Base-by-base conservation (phyloP, 1,140 invertebrate genomes). In the Tenebrio molitor region DNA sequence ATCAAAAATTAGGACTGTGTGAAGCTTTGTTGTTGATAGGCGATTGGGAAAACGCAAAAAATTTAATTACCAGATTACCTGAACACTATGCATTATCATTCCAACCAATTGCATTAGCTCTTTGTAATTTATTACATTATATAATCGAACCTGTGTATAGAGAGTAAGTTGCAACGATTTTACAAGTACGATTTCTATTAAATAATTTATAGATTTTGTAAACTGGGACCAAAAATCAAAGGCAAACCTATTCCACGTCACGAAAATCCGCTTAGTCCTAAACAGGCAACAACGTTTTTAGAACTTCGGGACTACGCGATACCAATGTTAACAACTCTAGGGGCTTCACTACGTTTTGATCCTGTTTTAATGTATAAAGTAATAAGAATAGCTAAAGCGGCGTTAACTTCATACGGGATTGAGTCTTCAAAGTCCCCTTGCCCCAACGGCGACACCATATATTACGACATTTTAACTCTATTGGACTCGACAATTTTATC, bases 1-100 rank as follows among this genome's bases (percentile, higher is more conserved):
- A 99, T 86, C 97, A 99, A 84, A 99, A 99, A 83, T 90, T 99
- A 77, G 93, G 95, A 34, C 84, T 99, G 2, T 93, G 94, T 81
- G 93, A 97, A 82, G 95, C 95, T 0, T 82, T 99, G 2, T 81
- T 99, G 2, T 88, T 91, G 76, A 89, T 98, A 73, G 97, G 95
- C 14, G 94, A 95, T 76, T 99, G 97, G 97, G 88, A 91, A 7
- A 92, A 93, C 79, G 95, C 94, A 5, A 86, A 91, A 65, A 86
- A 87, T 53, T 85, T 99, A 33, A 91, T 96, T 15, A 90, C 90
- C 68, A 87, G 90, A 64, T 86, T 98, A 67, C 97, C 97, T 1
- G 91, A 95, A 42, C 90, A 90, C 82, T 93, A 90, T 81, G 88
- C 93, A 7, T 88, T 93, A 0, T 91, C 93, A 72, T 89, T 95